These are phyloP conservation scores for Anthophora plumipes DNA, from an alignment of 2,888 invertebrate species.

Conservation along the genomic window DNA sequence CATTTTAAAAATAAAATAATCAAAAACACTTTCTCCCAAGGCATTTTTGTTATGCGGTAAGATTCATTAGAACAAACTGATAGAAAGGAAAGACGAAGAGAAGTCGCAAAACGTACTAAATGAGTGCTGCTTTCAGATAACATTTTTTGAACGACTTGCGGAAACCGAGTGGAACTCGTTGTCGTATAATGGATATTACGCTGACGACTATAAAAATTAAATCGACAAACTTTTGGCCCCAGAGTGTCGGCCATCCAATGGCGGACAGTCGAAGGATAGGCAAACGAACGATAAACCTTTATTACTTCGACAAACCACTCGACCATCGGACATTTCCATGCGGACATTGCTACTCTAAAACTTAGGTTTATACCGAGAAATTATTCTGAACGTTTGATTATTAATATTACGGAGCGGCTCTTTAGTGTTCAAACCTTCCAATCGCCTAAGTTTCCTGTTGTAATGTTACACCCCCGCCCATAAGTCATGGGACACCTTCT, in stretches of 20 bases:
- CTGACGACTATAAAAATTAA: slow-evolving; percentile 73
- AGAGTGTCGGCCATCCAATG: slow-evolving; percentile 59
- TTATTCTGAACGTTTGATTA: slow-evolving; percentile 54
- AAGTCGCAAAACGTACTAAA: slow-evolving; percentile 13
- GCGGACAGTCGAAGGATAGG: slow-evolving; percentile 52
- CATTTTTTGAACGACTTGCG: slow-evolving; percentile 58
- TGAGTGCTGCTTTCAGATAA: slow-evolving; percentile 46
- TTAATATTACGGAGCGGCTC: slow-evolving; percentile 1
- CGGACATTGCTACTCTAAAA: slow-evolving; percentile 37
- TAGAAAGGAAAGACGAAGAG: not conserved
- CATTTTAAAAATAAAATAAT: not conserved
- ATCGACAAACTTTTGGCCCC: slow-evolving; percentile 70
- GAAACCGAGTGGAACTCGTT: slow-evolving; percentile 57
- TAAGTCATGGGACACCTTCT: too few species aligned
- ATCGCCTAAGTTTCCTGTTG: not conserved
- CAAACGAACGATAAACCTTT: slow-evolving; percentile 72
- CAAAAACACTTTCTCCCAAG: not conserved
- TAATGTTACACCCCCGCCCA: too few species aligned
- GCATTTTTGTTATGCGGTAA: not conserved
- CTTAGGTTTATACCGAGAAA: slow-evolving; percentile 50
- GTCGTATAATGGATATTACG: slow-evolving; percentile 67
- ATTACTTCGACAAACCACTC: slow-evolving; percentile 65
- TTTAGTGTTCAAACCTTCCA: not conserved
- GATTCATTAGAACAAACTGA: not conserved
- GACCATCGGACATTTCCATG: slow-evolving; percentile 52